A percentile compares a stretch with the other conserved stretches of the same genome.
phyloP scores from a whole-genome alignment of 2,797 vertebrate species.

The Sphaeramia orbicularis region DNA sequence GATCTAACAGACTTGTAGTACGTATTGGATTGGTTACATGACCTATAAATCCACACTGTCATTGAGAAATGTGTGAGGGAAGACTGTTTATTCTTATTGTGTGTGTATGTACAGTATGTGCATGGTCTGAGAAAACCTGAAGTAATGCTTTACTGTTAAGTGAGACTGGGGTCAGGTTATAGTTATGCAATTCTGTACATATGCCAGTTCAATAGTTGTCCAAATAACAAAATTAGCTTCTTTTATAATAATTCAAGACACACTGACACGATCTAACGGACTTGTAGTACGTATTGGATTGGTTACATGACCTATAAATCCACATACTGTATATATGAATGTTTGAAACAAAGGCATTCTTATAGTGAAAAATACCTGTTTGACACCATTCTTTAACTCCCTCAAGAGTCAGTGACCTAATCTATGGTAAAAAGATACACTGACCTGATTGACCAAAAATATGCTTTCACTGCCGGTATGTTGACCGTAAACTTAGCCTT shows the following conservation, averaged over 20 bases:
- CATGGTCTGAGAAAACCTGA: background rate
- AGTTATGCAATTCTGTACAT: background rate
- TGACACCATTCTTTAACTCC: slow-evolving; percentile 19
- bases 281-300: background rate
- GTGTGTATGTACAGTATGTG: background rate
- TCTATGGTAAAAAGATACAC: slow-evolving; percentile 26
- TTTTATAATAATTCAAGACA: no score
- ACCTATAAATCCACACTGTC: background rate
- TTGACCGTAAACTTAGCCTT: slow-evolving; percentile 42
- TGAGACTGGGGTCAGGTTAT: background rate
- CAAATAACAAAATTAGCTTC: no score
- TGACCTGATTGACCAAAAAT: slow-evolving; percentile 47
- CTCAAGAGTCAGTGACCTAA: slow-evolving; percentile 28
- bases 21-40: background rate
- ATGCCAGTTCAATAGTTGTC: no score
- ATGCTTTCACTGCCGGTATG: slow-evolving; percentile 25
- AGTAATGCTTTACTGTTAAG: background rate
- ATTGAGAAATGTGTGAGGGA: background rate
- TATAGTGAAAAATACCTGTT: background rate
- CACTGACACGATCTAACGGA: background rate
- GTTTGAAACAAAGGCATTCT: background rate
- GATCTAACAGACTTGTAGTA: background rate
- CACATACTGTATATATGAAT: background rate
- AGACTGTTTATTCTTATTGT: slow-evolving; percentile 10
- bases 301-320: background rate